A percentile compares a stretch with the other conserved stretches of the same genome.
phyloP scores from a whole-genome alignment of 2,113 vertebrate species.

The Cinclus mexicanus region DNA sequence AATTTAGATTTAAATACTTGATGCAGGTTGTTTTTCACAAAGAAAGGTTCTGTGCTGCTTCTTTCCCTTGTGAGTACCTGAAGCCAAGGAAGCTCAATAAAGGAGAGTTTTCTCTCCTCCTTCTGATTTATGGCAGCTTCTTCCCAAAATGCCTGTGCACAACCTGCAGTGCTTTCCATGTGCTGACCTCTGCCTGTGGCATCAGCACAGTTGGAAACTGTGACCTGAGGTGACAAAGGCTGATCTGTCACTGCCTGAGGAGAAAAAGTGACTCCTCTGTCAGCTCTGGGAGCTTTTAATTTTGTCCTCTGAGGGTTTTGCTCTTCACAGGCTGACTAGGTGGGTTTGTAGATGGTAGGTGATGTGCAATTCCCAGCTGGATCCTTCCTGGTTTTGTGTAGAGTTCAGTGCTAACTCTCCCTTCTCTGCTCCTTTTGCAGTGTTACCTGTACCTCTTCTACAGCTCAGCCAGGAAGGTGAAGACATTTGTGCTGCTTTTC shows the following conservation, averaged over 20 bases:
- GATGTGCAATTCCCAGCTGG: background rate
- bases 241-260: background rate
- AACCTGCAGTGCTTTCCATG: background rate
- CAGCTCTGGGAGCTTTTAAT: background rate
- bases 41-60: background rate
- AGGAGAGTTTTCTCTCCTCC: background rate
- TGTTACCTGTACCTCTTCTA: conserved; percentile 94
- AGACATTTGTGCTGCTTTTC: conserved; percentile 77
- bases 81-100: background rate
- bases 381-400: background rate
- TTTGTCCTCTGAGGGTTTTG: background rate
- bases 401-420: background rate
- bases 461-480: conserved; percentile 80
- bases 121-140: background rate
- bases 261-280: background rate
- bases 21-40: background rate
- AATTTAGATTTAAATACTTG: background rate
- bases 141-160: background rate
- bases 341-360: background rate
- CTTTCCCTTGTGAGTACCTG: background rate
- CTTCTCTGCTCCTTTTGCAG: conserved; percentile 68
- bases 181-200: background rate
- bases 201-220: background rate
- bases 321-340: background rate
- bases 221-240: background rate